phyloP scores from a whole-genome alignment of 2,888 invertebrate genomes.

The Drosophila cognata region DNA sequence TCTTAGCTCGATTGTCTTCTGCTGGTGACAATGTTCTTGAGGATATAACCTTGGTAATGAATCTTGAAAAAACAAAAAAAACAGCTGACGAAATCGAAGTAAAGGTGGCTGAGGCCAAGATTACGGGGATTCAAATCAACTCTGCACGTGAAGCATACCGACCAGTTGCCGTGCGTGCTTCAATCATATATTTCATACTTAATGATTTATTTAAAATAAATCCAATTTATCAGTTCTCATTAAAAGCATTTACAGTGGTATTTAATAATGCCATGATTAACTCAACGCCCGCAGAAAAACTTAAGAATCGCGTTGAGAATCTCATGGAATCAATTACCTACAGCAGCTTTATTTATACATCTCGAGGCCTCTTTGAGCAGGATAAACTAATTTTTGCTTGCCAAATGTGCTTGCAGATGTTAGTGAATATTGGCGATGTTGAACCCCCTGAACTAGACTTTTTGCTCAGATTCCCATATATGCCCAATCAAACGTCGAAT shows the following conservation, averaged over 20 bases:
- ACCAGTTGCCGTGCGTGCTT: background rate
- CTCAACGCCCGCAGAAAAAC: conserved; percentile 86
- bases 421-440: conserved; percentile 87
- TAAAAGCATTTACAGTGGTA: conserved; percentile 91
- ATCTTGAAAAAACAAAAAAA: conserved; percentile 79
- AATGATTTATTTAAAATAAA: conserved; percentile 97
- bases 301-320: conserved; percentile 90
- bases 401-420: conserved; percentile 93
- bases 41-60: conserved; percentile 95
- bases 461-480: conserved; percentile 94
- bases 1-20: conserved; percentile 93
- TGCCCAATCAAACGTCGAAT: conserved; percentile 90
- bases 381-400: conserved; percentile 96
- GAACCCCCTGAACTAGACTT: conserved; percentile 93
- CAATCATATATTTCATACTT: conserved; percentile 90
- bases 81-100: background rate
- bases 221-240: conserved; percentile 96
- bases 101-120: conserved; percentile 1
- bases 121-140: background rate
- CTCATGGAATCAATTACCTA: conserved; percentile 95
- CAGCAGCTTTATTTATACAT: conserved; percentile 94
- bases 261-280: conserved; percentile 90
- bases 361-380: conserved; percentile 94
- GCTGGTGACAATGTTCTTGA: conserved; percentile 96
- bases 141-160: conserved; percentile 1